Conservation (phyloP, 1,140 invertebrate species). For the Drosophila navojoa region DNA sequence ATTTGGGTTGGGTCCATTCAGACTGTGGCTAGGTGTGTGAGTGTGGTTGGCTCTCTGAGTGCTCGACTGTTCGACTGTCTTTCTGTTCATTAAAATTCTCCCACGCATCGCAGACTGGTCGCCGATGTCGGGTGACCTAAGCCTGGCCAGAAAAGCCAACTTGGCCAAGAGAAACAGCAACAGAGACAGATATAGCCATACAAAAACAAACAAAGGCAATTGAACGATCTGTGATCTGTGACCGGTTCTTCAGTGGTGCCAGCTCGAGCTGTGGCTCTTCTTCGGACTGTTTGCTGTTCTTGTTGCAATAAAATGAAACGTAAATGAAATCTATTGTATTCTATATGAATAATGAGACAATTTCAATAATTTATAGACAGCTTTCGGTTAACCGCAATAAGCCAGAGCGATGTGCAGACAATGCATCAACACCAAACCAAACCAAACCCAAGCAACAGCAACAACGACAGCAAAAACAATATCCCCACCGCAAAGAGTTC, state of each 20-base stretch:
- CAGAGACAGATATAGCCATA: neutral
- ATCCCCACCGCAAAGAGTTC: constrained; percentile 65
- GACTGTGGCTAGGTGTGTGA: constrained; percentile 23
- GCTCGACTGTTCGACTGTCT: neutral
- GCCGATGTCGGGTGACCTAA: constrained; percentile 45
- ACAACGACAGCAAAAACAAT: constrained; percentile 33
- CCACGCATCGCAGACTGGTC: constrained; percentile 65
- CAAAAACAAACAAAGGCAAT: constrained; percentile 65
- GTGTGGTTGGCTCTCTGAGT: neutral
- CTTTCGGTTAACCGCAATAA: constrained; percentile 79
- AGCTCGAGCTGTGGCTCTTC: constrained; percentile 47
- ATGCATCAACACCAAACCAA: constrained; percentile 40
- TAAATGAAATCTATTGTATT: constrained; percentile 82
- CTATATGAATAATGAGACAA: constrained; percentile 83
- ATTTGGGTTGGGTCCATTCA: constrained; percentile 29
- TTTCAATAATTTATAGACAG: constrained; percentile 83
- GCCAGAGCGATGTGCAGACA: constrained; percentile 45
- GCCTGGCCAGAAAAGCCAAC: constrained; percentile 27
- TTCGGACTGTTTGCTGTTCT: constrained; percentile 42
- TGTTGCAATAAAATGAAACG: constrained; percentile 81
- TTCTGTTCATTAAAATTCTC: constrained; percentile 61
- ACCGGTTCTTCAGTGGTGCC: constrained; percentile 53
- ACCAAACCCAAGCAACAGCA: constrained; percentile 20
- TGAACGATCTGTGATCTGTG: constrained; percentile 56
- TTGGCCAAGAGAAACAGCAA: constrained; percentile 1